These are phyloP conservation scores for Siphamia tubifer DNA, from an alignment of 2,113 vertebrate genomes.

Conservation along the genomic window DNA sequence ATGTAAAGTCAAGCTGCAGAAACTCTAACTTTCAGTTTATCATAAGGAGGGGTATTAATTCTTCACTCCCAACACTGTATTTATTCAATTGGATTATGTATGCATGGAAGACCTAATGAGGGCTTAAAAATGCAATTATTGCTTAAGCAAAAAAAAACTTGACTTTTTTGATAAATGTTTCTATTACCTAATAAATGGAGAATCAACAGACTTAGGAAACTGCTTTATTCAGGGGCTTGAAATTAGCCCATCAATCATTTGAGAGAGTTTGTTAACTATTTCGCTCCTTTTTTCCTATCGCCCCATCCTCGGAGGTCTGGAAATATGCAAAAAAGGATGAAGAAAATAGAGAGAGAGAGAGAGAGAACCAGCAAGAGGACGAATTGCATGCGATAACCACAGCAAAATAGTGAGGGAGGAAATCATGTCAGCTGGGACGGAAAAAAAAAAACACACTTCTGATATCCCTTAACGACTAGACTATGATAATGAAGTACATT, in stretches of 20 bases:
- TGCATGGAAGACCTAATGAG: conserved; percentile 87
- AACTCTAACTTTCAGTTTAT: conserved; percentile 68
- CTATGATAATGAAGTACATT: conserved; percentile 71
- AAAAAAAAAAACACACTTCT: conserved; percentile 22
- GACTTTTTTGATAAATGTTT: conserved; percentile 94
- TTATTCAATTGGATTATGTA: conserved; percentile 86
- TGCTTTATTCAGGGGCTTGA: conserved; percentile 92
- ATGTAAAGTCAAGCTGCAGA: conserved; percentile 53
- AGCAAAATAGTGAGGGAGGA: conserved; percentile 28
- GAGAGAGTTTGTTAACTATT: conserved; percentile 93
- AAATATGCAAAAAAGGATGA: conserved; percentile 52
- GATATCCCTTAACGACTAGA: conserved; percentile 37
- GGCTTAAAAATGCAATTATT: conserved; percentile 93
- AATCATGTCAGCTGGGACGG: conserved; percentile 34
- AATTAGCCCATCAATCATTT: conserved; percentile 99
- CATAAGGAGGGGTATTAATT: conserved; percentile 78
- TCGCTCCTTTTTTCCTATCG: conserved; percentile 53
- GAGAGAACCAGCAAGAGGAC: conserved; percentile 11
- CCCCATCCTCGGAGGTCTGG: conserved; percentile 61
- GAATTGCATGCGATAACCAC: conserved; percentile 46
- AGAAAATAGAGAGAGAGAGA: not conserved
- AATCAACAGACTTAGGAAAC: conserved; percentile 98
- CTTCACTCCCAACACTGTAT: conserved; percentile 76
- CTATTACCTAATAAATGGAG: conserved; percentile 97
- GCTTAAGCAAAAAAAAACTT: conserved; percentile 85